Percentiles rank a stretch among this genome's conserved stretches.
phyloP scores from a whole-genome alignment of 2,113 vertebrate genomes.

The Melospiza melodia region DNA sequence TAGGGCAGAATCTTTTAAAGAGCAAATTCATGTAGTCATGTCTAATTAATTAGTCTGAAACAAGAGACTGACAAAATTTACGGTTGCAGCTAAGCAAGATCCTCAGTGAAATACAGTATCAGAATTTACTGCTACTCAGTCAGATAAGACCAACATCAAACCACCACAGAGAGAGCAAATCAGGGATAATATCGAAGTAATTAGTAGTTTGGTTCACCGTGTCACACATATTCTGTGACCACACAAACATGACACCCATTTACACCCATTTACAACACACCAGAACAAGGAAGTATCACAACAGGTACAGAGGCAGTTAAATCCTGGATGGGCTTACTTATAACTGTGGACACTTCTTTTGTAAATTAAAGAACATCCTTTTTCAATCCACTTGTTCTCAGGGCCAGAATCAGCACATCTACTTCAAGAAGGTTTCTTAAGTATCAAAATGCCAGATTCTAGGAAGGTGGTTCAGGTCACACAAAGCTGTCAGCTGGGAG shows the following conservation, averaged over 20 bases:
- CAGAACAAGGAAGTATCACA: neutral
- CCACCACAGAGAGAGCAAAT: neutral
- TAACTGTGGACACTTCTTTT: neutral
- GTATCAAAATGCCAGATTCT: neutral
- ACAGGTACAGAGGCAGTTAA: neutral
- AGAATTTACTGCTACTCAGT: neutral
- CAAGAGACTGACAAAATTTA: neutral
- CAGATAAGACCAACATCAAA: neutral
- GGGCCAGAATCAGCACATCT: neutral
- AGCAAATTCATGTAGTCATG: neutral
- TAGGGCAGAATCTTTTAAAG: neutral
- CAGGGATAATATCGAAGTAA: neutral
- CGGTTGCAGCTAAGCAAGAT: neutral
- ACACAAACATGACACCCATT: neutral
- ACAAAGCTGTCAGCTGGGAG: neutral
- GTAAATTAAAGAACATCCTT: neutral
- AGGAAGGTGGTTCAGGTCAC: neutral
- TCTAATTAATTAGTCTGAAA: slow-evolving; percentile 21
- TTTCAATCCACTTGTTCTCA: neutral
- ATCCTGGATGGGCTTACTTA: neutral
- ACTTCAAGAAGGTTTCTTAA: neutral
- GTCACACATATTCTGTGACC: neutral
- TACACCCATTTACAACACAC: neutral
- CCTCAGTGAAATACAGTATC: neutral
- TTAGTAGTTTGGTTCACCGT: neutral